Evolutionary conservation across 1,140 invertebrate species (phyloP).

Genomic region (Bombus confusus): DNA sequence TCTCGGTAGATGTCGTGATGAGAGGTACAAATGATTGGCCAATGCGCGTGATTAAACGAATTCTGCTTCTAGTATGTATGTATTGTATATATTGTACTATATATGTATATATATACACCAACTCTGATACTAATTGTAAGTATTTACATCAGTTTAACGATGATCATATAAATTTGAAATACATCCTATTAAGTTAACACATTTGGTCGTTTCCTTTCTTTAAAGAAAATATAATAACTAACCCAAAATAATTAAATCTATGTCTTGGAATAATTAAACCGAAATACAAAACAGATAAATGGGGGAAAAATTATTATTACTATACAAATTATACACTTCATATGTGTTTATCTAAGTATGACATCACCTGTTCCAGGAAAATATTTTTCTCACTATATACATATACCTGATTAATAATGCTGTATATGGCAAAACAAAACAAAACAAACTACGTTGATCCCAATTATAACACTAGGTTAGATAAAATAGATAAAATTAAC

Average conservation of each 20-base stretch:
- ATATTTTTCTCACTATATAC: background rate
- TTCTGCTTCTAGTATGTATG: background rate
- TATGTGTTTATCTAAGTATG: background rate
- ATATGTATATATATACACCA: background rate
- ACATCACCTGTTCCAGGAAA: background rate
- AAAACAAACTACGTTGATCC: slow-evolving; percentile 26
- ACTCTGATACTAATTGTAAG: background rate
- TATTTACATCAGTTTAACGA: background rate
- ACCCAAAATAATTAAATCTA: background rate
- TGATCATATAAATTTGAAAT: background rate
- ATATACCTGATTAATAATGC: background rate
- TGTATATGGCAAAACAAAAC: slow-evolving; percentile 35
- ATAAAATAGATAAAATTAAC: slow-evolving; percentile 32
- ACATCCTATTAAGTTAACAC: no score
- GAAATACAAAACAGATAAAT: background rate
- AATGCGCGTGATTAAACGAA: slow-evolving; percentile 36
- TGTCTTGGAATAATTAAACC: background rate
- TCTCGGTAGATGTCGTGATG: slow-evolving; percentile 61
- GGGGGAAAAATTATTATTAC: background rate
- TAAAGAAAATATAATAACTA: background rate
- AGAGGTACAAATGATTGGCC: slow-evolving; percentile 32
- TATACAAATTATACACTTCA: background rate
- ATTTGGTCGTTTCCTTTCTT: background rate
- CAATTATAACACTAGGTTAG: slow-evolving; percentile 23
- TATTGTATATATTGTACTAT: background rate